Conservation (phyloP, 2,888 invertebrate species). For the Synergus laeviventris region DNA sequence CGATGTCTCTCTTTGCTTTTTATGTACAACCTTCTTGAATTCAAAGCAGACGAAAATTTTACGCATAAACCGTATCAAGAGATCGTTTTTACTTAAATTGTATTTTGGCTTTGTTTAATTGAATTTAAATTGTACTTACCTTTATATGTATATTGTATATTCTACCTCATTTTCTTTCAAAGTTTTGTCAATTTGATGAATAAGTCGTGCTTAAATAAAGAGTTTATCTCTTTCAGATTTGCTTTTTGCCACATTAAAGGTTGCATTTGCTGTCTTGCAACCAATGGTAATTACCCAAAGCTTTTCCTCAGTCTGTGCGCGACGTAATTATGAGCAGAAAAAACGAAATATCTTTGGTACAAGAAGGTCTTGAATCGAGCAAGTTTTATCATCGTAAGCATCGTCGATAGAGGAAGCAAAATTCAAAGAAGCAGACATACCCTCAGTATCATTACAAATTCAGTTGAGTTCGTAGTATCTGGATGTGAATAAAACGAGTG, state of each 20-base stretch:
- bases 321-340: constrained; percentile 30
- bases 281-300: constrained; percentile 17
- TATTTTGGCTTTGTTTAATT: no score
- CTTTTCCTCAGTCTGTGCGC: constrained; percentile 6
- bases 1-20: constrained; percentile 1
- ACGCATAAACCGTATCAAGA: no score
- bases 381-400: constrained; percentile 1
- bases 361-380: constrained; percentile 1
- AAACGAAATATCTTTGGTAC: constrained; percentile 5
- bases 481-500: constrained; percentile 28
- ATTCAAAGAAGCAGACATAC: constrained; percentile 48
- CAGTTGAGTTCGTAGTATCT: constrained; percentile 28
- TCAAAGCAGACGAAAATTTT: constrained; percentile 1
- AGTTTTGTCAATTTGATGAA: no score
- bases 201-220: not conserved
- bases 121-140: no score
- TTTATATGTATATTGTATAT: no score
- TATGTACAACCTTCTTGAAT: constrained; percentile 12
- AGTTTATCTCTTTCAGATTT: not conserved
- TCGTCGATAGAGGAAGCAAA: constrained; percentile 8
- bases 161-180: no score
- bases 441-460: constrained; percentile 38
- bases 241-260: not conserved
- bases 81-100: no score
- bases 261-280: constrained; percentile 3